Conservation (phyloP, 30 jellyfish, hydroid and myxozoan species). For the Clytia hemisphaerica region DNA sequence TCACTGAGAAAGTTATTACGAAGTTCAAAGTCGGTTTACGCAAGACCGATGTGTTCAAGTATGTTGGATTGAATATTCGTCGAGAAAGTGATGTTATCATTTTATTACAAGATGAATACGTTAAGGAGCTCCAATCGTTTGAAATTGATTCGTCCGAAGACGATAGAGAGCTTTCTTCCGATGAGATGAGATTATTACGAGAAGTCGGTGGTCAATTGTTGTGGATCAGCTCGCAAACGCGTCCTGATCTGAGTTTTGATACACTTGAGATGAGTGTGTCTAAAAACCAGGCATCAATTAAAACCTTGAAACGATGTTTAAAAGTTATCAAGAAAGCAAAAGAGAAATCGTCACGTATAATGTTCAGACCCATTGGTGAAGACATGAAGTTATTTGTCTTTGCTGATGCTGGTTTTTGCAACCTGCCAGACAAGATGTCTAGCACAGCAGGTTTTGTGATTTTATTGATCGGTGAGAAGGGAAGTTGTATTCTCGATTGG, state of each 20-base stretch:
- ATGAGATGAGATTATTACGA: not conserved
- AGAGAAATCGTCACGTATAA: not conserved
- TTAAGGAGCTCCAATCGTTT: not conserved
- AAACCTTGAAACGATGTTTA: not conserved
- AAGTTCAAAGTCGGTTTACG: not conserved
- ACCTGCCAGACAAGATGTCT: slow-evolving; percentile 5
- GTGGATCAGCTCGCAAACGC: slow-evolving; percentile 30
- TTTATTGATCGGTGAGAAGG: slow-evolving; percentile 4
- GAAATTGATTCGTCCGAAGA: not conserved
- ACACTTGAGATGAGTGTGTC: slow-evolving; percentile 2
- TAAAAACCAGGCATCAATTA: not conserved
- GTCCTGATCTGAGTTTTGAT: slow-evolving; percentile 21
- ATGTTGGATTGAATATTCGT: not conserved
- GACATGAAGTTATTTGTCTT: not conserved
- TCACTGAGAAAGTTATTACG: too few species aligned
- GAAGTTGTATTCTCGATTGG: not conserved
- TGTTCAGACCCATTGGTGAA: not conserved
- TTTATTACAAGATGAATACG: not conserved
- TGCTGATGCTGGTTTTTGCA: slow-evolving; percentile 9
- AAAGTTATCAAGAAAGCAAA: not conserved
- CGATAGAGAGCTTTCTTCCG: not conserved
- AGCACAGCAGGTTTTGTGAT: slow-evolving; percentile 1
- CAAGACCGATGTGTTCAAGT: not conserved
- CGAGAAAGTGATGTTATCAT: not conserved
- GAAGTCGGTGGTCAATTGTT: not conserved